Conservation (phyloP, 2,797 vertebrate species). For the Morus bassanus region DNA sequence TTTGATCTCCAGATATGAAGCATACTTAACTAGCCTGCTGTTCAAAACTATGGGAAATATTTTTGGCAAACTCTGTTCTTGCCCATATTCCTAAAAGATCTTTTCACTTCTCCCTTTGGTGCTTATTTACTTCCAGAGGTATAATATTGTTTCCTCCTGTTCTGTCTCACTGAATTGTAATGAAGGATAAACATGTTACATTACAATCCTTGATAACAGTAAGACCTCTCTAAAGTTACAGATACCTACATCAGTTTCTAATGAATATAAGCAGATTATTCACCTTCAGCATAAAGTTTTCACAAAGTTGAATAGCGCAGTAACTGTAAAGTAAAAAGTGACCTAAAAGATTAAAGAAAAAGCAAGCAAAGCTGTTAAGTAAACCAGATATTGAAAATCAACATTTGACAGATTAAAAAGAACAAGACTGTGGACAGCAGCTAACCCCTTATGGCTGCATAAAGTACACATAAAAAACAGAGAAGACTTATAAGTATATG, state of each 20-base stretch:
- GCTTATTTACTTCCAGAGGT: not conserved
- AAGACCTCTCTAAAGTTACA: not conserved
- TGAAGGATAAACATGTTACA: not conserved
- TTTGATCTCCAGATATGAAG: not conserved
- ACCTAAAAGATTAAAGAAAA: not conserved
- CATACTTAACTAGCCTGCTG: not conserved
- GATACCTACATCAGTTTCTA: not conserved
- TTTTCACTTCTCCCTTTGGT: not conserved
- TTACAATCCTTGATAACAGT: not conserved
- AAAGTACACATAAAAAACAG: not conserved
- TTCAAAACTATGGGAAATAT: not conserved
- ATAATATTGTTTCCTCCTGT: not conserved
- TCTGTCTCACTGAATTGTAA: not conserved
- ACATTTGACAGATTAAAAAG: not conserved
- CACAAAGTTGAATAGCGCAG: not conserved
- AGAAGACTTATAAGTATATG: not conserved
- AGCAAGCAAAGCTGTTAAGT: not conserved
- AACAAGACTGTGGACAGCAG: not conserved
- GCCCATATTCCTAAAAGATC: not conserved
- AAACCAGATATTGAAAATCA: not conserved
- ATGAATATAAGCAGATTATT: not conserved
- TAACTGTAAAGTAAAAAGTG: not conserved
- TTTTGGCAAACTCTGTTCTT: not conserved
- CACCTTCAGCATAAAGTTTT: not conserved
- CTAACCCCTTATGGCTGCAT: not conserved